Evolutionary conservation across 2,797 vertebrate genomes (phyloP).

Genomic region (Limnodromus scolopaceus): DNA sequence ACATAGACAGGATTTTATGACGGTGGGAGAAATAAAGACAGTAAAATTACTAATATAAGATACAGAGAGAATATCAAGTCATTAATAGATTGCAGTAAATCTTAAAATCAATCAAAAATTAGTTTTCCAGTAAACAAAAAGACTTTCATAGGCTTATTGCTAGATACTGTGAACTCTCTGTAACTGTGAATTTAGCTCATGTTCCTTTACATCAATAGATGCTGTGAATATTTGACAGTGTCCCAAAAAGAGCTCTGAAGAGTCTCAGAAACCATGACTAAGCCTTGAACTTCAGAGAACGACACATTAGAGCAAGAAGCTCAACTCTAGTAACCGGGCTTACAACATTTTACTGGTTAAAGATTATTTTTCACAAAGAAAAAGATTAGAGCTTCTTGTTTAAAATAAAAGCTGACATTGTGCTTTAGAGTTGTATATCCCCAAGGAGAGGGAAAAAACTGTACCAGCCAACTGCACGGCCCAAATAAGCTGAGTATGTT

Average conservation of each 20-base stretch:
- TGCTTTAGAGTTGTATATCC: background rate
- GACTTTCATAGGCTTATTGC: background rate
- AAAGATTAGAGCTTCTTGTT: background rate
- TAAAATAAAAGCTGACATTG: constrained; percentile 25
- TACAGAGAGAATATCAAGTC: background rate
- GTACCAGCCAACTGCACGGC: background rate
- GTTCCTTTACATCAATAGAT: background rate
- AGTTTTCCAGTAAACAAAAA: background rate
- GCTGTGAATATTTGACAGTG: background rate
- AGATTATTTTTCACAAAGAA: background rate
- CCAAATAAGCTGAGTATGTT: background rate
- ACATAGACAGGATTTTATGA: background rate
- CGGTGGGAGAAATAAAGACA: background rate
- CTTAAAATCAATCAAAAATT: background rate
- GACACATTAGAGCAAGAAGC: background rate
- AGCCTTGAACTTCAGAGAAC: background rate
- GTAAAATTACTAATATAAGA: background rate
- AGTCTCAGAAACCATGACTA: background rate
- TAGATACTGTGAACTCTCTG: background rate
- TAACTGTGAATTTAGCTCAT: background rate
- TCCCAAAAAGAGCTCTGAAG: background rate
- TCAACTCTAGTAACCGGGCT: background rate
- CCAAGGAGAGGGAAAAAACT: background rate
- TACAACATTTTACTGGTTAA: background rate
- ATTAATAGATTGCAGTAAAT: background rate